Evolutionary conservation across 92 coral and sea anemone species (phyloP), one percentile per base, ranked within the genome.

Genomic region (Palythoa grandiflora): DNA sequence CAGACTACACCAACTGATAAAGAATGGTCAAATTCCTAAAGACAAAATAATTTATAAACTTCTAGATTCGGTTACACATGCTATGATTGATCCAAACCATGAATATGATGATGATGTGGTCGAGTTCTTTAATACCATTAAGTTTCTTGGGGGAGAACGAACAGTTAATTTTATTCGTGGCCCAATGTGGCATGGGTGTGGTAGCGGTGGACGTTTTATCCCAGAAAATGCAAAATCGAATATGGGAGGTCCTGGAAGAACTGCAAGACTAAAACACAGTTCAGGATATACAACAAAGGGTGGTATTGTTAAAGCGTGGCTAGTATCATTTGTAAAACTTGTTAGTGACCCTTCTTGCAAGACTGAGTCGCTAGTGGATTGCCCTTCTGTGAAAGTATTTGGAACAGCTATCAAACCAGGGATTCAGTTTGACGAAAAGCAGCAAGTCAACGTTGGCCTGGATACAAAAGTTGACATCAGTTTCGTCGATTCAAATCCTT

Each of bases 351-450:
- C 84, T n/a, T 47, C 78, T 40, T 78, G 88, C 12, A 87, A 84
- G 80, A 84, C 79, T 16, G 75, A 85, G 74, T 76, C 94, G 13
- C 77, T 92, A 14, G 87, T 89, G 52, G 77, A 92, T 76, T 61
- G 87, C 13, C 39, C 88, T 35, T 78, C 86, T 38, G 84, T 92
- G 39, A 84, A 48, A 20, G 90, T 84, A n/a, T 68, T 89, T 75
- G 90, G 92, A 74, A 85, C 87, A 79, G 92, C 92, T 48, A 38
- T 89, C 20, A 89, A 89, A 77, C 89, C 86, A 52, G 89, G 85
- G 37, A 84, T 89, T 53, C 89, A 89, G 70, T 89, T 75, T 63
- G 89, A 89, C 79, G 52, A 72, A 37, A 38, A 38, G 20, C 28
- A 40, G 55, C 54, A 74, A 44, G 44, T 40, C 13, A 74, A 74